Evolutionary conservation across 2,113 vertebrate genomes (phyloP).

Genomic region (Bos taurus): DNA sequence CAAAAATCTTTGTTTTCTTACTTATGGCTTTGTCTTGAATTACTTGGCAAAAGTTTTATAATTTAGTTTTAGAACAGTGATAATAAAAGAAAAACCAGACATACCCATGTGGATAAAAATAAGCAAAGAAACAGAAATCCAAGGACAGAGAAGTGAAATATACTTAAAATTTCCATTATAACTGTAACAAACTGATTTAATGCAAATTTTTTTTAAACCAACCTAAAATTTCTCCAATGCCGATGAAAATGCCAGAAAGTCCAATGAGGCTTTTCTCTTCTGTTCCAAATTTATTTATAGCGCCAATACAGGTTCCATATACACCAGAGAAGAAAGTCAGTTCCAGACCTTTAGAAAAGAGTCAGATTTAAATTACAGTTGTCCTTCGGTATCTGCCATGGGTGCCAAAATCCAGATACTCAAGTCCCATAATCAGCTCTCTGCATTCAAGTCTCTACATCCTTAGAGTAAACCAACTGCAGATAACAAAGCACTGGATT

Average conservation of each 20-base stretch:
- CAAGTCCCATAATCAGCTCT: neutral
- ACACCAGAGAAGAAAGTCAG: slow-evolving; percentile 97
- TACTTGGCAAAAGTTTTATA: neutral
- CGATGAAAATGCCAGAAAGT: slow-evolving; percentile 96
- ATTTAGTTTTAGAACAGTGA: neutral
- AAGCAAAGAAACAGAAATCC: neutral
- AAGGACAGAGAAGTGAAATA: neutral
- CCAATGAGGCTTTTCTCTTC: slow-evolving; percentile 96
- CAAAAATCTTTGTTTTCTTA: neutral
- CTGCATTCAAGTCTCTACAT: neutral
- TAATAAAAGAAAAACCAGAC: neutral
- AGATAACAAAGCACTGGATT: neutral
- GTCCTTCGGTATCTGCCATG: neutral
- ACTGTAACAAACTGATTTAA: neutral
- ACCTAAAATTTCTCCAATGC: slow-evolving; percentile 96
- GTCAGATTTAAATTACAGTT: neutral
- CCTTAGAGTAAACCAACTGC: neutral
- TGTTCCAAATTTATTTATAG: slow-evolving; percentile 89
- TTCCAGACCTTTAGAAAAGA: slow-evolving; percentile 86
- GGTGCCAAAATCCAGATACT: neutral
- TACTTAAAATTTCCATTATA: neutral
- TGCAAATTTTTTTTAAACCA: slow-evolving; percentile 41
- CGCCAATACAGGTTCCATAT: slow-evolving; percentile 95
- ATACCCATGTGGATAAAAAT: neutral
- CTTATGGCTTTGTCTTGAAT: neutral